Percentiles rank a stretch among this genome's conserved stretches.
Conservation (phyloP, 2,888 invertebrate species). For the Pyrocoelia pectoralis region DNA sequence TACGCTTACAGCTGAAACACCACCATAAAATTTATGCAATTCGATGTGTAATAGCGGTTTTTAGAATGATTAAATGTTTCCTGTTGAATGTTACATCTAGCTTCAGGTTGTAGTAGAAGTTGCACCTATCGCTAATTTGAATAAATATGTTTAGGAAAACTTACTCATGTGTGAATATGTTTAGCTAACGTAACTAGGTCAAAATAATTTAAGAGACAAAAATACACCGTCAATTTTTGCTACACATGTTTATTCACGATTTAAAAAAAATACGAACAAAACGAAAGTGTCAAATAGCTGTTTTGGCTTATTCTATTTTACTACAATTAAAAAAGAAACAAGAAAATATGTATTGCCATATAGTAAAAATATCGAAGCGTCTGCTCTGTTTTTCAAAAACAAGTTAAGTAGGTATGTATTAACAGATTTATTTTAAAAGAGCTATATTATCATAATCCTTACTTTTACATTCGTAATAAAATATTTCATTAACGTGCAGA, state of each 20-base stretch:
- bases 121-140: slow-evolving; percentile 3
- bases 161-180: neutral
- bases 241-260: neutral
- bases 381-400: no score
- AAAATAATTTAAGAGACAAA: neutral
- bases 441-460: no score
- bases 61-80: slow-evolving; percentile 10
- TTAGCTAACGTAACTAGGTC: neutral
- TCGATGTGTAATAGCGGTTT: slow-evolving; percentile 10
- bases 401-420: no score
- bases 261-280: neutral
- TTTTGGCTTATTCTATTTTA: neutral
- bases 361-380: no score
- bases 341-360: no score
- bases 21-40: slow-evolving; percentile 11
- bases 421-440: no score
- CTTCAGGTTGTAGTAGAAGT: slow-evolving; percentile 5
- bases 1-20: neutral
- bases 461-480: no score
- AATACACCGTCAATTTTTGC: neutral
- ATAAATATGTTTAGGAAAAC: neutral
- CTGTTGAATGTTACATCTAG: slow-evolving; percentile 8
- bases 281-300: neutral
- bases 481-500: no score
- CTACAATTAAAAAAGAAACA: no score